These are phyloP conservation scores for Chelmon rostratus DNA, from an alignment of 2,797 vertebrate genomes.

Conservation along the genomic window DNA sequence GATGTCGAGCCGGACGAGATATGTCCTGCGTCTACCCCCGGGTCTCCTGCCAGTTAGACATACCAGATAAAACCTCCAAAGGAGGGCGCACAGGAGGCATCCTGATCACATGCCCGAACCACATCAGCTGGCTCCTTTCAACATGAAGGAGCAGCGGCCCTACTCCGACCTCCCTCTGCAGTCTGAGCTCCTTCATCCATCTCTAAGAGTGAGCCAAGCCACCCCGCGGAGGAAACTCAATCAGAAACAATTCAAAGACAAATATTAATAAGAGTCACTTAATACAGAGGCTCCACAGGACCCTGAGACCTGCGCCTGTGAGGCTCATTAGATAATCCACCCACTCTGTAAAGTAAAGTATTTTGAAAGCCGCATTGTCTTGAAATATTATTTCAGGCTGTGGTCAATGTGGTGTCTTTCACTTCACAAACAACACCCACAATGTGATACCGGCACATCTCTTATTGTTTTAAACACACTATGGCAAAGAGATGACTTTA, in stretches of 20 bases:
- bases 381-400: not conserved
- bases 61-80: not conserved
- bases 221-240: not conserved
- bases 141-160: too few species aligned
- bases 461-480: not conserved
- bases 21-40: not conserved
- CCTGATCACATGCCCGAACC: too few species aligned
- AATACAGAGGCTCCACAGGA: not conserved
- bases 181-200: not conserved
- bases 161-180: not conserved
- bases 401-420: not conserved
- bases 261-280: constrained; percentile 17
- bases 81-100: too few species aligned
- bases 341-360: not conserved
- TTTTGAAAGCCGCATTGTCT: not conserved
- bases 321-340: not conserved
- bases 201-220: not conserved
- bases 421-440: not conserved
- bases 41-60: not conserved
- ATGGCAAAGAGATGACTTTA: not conserved
- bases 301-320: not conserved
- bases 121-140: too few species aligned
- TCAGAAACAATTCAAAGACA: constrained; percentile 1
- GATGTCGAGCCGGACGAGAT: too few species aligned
- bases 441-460: not conserved